phyloP scores from a whole-genome alignment of 2,113 vertebrate species.

The Labeo catla region DNA sequence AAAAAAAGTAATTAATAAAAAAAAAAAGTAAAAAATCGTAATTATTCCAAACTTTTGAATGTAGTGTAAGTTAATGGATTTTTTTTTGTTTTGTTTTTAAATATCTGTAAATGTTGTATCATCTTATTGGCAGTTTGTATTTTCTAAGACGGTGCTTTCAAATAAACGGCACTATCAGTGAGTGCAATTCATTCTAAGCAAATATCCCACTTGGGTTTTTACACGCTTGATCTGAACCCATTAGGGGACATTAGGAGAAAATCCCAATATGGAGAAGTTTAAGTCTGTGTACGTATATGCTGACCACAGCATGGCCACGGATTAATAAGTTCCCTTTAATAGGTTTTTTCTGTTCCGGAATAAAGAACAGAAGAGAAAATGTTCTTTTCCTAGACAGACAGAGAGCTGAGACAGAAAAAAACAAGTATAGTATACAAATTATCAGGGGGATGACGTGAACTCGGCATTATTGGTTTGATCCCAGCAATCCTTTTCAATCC shows the following conservation, averaged over 20 bases:
- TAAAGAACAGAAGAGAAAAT: slow-evolving; percentile 54
- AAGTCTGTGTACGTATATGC: slow-evolving; percentile 64
- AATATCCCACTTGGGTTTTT: slow-evolving; percentile 9
- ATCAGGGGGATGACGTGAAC: neutral
- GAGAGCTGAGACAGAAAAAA: neutral
- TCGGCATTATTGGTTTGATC: neutral
- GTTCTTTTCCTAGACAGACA: slow-evolving; percentile 61
- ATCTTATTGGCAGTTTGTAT: neutral
- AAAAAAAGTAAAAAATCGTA: no score
- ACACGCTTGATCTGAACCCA: slow-evolving; percentile 4
- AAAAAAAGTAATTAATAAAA: neutral
- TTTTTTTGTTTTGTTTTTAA: neutral
- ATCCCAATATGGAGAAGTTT: slow-evolving; percentile 68
- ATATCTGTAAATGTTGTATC: neutral
- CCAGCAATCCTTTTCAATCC: slow-evolving; percentile 6
- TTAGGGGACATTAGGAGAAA: slow-evolving; percentile 54
- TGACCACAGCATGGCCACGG: slow-evolving; percentile 68
- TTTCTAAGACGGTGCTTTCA: neutral
- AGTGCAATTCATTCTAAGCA: neutral
- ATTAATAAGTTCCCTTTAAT: slow-evolving; percentile 75
- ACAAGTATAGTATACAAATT: neutral
- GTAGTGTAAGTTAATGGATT: neutral
- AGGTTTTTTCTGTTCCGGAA: slow-evolving; percentile 57
- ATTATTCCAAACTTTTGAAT: neutral
- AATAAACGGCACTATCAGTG: neutral